Conservation (phyloP, 2,888 invertebrate genomes). For the Punctoribates punctum region DNA sequence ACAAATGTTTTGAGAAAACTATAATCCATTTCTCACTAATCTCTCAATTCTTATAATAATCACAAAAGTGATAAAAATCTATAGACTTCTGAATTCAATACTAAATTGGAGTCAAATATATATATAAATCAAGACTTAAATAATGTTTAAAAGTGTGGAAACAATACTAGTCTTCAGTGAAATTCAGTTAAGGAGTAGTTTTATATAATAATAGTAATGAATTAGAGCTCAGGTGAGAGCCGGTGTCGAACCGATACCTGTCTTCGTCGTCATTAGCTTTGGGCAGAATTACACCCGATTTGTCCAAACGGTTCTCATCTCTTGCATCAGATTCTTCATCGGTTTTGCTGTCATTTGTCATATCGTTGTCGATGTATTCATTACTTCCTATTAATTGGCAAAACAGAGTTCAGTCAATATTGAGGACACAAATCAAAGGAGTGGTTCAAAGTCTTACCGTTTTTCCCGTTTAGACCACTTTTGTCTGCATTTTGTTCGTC, state of each 20-base stretch:
- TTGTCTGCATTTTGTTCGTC: slow-evolving; percentile 17
- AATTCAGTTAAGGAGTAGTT: not conserved
- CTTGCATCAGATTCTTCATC: not conserved
- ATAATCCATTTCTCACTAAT: too few relatives aligned
- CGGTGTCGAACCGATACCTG: slow-evolving; percentile 12
- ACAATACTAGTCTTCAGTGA: not conserved
- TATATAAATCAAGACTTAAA: too few relatives aligned
- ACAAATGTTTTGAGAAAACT: too few relatives aligned
- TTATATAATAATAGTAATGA: not conserved
- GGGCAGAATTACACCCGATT: not conserved
- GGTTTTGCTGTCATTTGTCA: not conserved
- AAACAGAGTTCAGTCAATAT: not conserved
- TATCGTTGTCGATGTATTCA: slow-evolving; percentile 1
- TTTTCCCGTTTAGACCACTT: not conserved
- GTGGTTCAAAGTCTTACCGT: not conserved
- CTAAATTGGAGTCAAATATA: too few relatives aligned
- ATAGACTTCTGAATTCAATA: too few relatives aligned
- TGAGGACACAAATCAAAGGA: not conserved
- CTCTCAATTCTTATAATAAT: too few relatives aligned
- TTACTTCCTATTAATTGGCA: not conserved
- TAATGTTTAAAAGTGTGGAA: too few relatives aligned
- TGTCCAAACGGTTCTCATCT: not conserved
- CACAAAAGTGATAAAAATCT: too few relatives aligned
- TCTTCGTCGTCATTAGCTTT: slow-evolving; percentile 35
- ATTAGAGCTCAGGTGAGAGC: not conserved